Conservation (phyloP, 2,113 vertebrate genomes). For the Nannobrachium achirus region DNA sequence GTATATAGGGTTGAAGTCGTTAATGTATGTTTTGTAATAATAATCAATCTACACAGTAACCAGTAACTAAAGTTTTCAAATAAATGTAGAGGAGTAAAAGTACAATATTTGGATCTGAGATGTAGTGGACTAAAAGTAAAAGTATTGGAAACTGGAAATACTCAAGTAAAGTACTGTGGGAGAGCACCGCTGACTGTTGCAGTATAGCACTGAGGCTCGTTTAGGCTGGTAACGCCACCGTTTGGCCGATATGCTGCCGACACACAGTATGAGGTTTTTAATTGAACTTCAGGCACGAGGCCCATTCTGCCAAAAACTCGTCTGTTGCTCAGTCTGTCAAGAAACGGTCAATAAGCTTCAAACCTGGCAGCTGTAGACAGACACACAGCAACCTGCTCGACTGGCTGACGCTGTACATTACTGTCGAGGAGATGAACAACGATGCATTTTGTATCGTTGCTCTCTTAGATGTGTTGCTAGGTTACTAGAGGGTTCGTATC, state of each 20-base stretch:
- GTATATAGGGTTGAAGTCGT: too few species aligned
- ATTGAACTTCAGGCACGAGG: slow-evolving; percentile 69
- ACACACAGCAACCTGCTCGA: slow-evolving; percentile 28
- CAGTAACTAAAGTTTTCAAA: too few species aligned
- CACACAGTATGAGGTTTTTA: slow-evolving; percentile 63
- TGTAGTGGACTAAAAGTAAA: too few species aligned
- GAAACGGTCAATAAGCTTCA: slow-evolving; percentile 63
- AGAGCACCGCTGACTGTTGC: slow-evolving; percentile 46
- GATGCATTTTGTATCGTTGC: slow-evolving; percentile 21
- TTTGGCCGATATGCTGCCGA: slow-evolving; percentile 59
- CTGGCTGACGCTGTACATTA: slow-evolving; percentile 42
- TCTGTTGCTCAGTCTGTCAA: slow-evolving; percentile 67
- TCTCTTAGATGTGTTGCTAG: slow-evolving; percentile 44
- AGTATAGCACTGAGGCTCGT: slow-evolving; percentile 45
- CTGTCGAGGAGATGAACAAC: slow-evolving; percentile 35
- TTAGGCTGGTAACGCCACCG: slow-evolving; percentile 32
- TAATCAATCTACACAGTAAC: too few species aligned
- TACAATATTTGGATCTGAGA: too few species aligned
- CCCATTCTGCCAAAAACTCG: slow-evolving; percentile 59
- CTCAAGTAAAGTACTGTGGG: too few species aligned
- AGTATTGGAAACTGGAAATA: too few species aligned
- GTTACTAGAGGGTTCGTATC: slow-evolving; percentile 48
- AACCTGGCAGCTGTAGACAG: slow-evolving; percentile 55
- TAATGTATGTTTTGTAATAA: too few species aligned
- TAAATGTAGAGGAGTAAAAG: too few species aligned